These are phyloP conservation scores for Lysiphlebus fabarum DNA, from an alignment of 1,140 invertebrate species.

Conservation along the genomic window DNA sequence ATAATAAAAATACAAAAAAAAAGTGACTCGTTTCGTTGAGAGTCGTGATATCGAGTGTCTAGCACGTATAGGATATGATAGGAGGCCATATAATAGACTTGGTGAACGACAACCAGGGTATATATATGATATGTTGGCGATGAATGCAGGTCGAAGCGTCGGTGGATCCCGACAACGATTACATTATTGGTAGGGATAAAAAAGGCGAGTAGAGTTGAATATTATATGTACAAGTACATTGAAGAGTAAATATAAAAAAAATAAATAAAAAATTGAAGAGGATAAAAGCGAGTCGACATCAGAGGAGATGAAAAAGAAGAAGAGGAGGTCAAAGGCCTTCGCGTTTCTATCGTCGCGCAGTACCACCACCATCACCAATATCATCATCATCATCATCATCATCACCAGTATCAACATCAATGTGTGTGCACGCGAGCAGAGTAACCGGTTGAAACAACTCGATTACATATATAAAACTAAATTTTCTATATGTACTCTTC, in stretches of 20 bases:
- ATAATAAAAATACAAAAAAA: slow-evolving; percentile 26
- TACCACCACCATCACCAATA: slow-evolving; percentile 30
- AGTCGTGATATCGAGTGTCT: slow-evolving; percentile 48
- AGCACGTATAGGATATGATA: slow-evolving; percentile 40
- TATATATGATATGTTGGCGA: slow-evolving; percentile 33
- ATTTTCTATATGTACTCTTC: too few relatives aligned
- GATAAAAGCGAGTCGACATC: too few relatives aligned
- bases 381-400: slow-evolving; percentile 7
- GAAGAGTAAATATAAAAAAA: too few relatives aligned
- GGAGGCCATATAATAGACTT: slow-evolving; percentile 51
- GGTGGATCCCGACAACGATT: slow-evolving; percentile 5
- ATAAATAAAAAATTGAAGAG: too few relatives aligned
- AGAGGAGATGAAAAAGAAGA: slow-evolving; percentile 18
- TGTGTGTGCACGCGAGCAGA: not conserved
- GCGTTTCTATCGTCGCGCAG: slow-evolving; percentile 35
- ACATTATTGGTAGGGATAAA: slow-evolving; percentile 14
- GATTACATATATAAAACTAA: too few relatives aligned
- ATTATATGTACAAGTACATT: slow-evolving; percentile 7
- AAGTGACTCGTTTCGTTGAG: slow-evolving; percentile 49
- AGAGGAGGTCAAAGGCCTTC: slow-evolving; percentile 54
- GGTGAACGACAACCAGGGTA: slow-evolving; percentile 44
- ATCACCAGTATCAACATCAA: slow-evolving; percentile 7
- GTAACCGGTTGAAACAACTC: too few relatives aligned
- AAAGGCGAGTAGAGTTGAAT: slow-evolving; percentile 23
- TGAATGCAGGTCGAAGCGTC: slow-evolving; percentile 47